Evolutionary conservation across 2,888 invertebrate genomes (phyloP), one percentile per base, ranked within the genome.

Genomic region (Druceiella hillmani): DNA sequence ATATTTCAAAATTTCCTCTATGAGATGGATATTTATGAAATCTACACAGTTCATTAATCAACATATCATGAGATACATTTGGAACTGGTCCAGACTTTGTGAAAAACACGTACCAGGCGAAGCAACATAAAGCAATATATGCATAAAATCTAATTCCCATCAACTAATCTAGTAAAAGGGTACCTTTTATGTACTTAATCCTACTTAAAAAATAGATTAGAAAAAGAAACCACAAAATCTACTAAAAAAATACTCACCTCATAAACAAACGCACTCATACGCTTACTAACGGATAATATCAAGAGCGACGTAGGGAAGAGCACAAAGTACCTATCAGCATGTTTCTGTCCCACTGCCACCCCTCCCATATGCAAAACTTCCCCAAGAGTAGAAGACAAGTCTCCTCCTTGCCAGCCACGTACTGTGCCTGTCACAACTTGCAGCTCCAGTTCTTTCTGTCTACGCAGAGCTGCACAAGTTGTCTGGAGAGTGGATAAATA

Each of bases 381-480:
- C 2, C 94, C 94, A 6, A 89, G 69, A n/a, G 70, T 62, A 0
- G 69, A 58, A 0, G 68, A 58, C 7, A 70, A 52, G 36, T 69
- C 71, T 2, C 69, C 70, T 4, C 95, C 93, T 55, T 95, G 93
- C 93, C 94, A 97, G 5, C 90, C 91, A 37, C 89, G 78, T n/a
- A 98, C 89, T 30, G 89, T 89, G 1, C 94, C 91, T 0, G 88
- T 89, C 47, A 98, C 75, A 38, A 99, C 90, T 68, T 98, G 98
- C 41, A 95, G 69, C 55, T 99, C 98, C 50, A 95, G 72, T 66
- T 99, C 97, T 62, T 94, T 95, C 58, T 97, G 93, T 10, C 93
- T 81, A 25, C 98, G 76, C 24, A 88, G 79, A 15, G 87, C 83
- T 35, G 87, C 82, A 63, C 95, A 95, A 11, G 81, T 80, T 51